These are phyloP conservation scores for Agapornis canus DNA, from an alignment of 2,797 vertebrate species.

Conservation along the genomic window DNA sequence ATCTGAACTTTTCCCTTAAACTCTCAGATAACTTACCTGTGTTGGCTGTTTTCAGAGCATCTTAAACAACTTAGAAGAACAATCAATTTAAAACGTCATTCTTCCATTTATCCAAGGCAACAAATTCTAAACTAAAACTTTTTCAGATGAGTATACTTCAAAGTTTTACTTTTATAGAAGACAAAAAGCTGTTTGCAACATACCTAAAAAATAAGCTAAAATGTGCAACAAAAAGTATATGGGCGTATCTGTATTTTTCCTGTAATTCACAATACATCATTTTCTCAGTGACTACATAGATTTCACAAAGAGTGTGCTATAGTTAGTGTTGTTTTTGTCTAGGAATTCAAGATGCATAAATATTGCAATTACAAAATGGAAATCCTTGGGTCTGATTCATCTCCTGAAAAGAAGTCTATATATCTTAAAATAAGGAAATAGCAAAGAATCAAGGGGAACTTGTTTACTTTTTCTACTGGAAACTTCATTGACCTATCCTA, in stretches of 20 bases:
- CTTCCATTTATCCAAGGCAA: background rate
- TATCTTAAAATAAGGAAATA: background rate
- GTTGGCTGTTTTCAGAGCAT: background rate
- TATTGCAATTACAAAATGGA: background rate
- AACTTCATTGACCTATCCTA: background rate
- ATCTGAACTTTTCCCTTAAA: background rate
- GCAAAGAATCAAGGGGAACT: background rate
- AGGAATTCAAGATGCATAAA: background rate
- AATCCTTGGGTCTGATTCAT: background rate
- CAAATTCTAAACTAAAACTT: background rate
- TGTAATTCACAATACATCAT: background rate
- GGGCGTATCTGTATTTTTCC: background rate
- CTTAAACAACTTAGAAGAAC: background rate
- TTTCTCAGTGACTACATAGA: background rate
- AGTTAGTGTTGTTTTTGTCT: background rate
- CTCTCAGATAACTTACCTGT: background rate
- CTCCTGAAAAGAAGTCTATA: background rate
- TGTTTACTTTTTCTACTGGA: conserved; percentile 7
- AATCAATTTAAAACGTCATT: background rate
- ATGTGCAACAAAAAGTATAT: background rate
- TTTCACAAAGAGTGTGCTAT: background rate
- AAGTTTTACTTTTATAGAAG: background rate
- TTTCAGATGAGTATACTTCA: background rate
- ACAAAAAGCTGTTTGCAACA: background rate
- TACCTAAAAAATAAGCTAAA: background rate